Conservation (phyloP, 1,140 invertebrate species). For the honey bee (Apis mellifera) region DNA sequence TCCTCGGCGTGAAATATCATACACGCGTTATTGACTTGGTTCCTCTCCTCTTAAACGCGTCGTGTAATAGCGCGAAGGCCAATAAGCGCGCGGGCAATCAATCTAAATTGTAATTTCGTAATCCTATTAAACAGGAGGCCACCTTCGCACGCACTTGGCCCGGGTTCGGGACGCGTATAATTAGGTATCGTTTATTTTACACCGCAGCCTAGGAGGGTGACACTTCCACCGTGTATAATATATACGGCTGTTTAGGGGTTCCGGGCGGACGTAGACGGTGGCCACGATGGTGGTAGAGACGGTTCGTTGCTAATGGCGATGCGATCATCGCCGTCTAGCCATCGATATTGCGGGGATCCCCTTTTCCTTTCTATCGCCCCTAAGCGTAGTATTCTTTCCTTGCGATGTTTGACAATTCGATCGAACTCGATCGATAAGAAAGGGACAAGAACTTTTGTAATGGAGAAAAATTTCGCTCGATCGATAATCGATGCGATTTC, state of each 20-base stretch:
- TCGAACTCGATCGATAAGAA: too few relatives aligned
- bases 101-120: conserved; percentile 75
- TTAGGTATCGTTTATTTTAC: conserved; percentile 80
- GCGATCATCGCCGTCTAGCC: conserved; percentile 75
- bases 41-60: neutral
- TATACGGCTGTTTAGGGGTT: neutral
- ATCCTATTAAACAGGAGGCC: conserved; percentile 69
- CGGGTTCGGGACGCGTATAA: conserved; percentile 73
- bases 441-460: too few relatives aligned
- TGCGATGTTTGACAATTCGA: too few relatives aligned
- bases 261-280: conserved; percentile 50
- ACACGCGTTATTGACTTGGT: neutral
- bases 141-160: conserved; percentile 72
- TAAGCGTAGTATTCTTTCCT: conserved; percentile 51
- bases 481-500: too few relatives aligned
- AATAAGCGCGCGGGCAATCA: conserved; percentile 58
- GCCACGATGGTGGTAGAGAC: conserved; percentile 72
- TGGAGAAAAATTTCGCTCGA: too few relatives aligned
- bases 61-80: neutral
- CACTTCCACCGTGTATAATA: conserved; percentile 30
- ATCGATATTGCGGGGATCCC: conserved; percentile 66
- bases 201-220: conserved; percentile 61
- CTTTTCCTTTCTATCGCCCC: conserved; percentile 38
- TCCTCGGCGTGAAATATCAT: too few relatives aligned
- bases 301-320: conserved; percentile 78